These are phyloP conservation scores for Amiota mariae DNA, from an alignment of 2,888 invertebrate species.

Conservation along the genomic window DNA sequence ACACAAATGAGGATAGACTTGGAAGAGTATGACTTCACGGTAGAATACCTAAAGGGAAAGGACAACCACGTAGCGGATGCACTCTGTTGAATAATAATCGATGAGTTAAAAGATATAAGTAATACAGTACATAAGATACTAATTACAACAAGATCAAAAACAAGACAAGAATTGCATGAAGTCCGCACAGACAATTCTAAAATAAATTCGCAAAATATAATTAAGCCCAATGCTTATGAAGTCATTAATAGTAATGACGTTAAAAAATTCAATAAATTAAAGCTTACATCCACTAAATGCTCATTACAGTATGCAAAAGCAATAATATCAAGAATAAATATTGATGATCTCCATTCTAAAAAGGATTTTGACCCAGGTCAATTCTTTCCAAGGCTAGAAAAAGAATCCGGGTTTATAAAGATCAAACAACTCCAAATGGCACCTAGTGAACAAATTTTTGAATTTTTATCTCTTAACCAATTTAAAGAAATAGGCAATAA, in stretches of 20 bases:
- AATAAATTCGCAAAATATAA: neutral
- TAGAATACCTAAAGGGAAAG: slow-evolving; percentile 42
- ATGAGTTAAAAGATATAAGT: neutral
- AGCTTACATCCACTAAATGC: neutral
- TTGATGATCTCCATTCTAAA: neutral
- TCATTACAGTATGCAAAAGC: neutral
- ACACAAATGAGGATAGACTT: slow-evolving; percentile 52
- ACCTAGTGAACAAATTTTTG: slow-evolving; percentile 1
- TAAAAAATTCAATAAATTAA: neutral
- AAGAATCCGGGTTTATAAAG: neutral
- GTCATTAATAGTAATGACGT: neutral
- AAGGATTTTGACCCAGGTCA: too few species aligned
- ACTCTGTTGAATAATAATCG: neutral
- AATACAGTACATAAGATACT: neutral
- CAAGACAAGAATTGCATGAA: neutral
- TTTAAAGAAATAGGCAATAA: neutral
- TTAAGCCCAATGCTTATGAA: neutral
- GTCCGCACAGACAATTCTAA: neutral
- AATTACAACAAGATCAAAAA: slow-evolving; percentile 14
- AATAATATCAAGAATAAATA: neutral
- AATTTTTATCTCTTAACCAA: neutral
- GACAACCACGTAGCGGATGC: neutral
- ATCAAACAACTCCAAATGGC: neutral
- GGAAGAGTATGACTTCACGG: slow-evolving; percentile 28
- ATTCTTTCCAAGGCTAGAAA: neutral